Base-by-base conservation (phyloP, 2,888 invertebrate species). In the Tineola bisselliella region DNA sequence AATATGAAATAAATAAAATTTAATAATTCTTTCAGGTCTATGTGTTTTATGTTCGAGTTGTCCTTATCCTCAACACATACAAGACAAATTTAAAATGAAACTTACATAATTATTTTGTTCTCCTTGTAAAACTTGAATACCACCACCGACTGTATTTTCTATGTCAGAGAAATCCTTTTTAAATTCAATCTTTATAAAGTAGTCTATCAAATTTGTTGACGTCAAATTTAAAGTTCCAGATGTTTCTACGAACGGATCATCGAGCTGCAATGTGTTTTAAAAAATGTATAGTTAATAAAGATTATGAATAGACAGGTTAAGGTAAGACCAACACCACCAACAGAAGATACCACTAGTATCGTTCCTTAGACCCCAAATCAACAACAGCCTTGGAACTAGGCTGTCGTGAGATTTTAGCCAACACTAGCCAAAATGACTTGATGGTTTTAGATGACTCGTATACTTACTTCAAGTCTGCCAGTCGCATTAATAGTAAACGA, bases 151-250 rank as follows among this genome's bases (percentile, higher is more conserved):
- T 1, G 84, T 77, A 64, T 91, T 93, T 66, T 92, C 92, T 0
- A 83, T 75, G 0, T 89, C 89, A 0, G 91, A 90, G 64, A 92
- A 91, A 68, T 93, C 91, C 66, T 92, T 93, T 66, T 90, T 92
- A 54, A 91, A 89, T 65, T 88, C 86, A 67, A 92, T 81, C 66
- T 89, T 89, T 18, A 91, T 90, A 64, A 86, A 89, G 61, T 93
- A 93, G 60, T 93, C 83, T 1, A 88, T 88, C 17, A 93, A 77
- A 60, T 89, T 84, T 0, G 89, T 86, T 0, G 93, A 91, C 0
- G 89, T 88, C 1, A 93, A 76, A 65, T 90, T 86, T n/a, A 91
- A 70, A 13, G 89, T 88, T 44, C 91, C 79, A 0, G 88, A 87
- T 0, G 90, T 88, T 66, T 92, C 91, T 11, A 92, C 74, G 68